Conservation (phyloP, 2,888 invertebrate species). For the Macroteleia sp. region DNA sequence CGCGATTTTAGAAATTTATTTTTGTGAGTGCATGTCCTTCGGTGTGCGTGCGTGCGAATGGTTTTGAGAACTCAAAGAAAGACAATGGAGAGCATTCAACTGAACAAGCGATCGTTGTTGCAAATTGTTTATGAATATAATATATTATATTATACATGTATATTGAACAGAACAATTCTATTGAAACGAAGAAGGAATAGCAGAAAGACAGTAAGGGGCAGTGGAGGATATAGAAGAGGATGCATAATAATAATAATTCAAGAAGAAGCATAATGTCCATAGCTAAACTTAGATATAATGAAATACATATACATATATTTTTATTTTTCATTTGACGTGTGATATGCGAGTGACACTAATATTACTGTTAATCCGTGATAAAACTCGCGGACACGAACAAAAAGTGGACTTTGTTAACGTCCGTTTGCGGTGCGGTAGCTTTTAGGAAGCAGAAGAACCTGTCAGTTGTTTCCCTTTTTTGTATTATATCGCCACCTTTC, state of each 20-base stretch:
- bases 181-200: neutral
- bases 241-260: no score
- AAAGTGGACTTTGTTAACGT: no score
- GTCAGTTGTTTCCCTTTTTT: slow-evolving; percentile 15
- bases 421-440: no score
- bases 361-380: slow-evolving; percentile 50
- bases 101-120: slow-evolving; percentile 46
- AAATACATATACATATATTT: slow-evolving; percentile 44
- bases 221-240: no score
- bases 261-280: slow-evolving; percentile 48
- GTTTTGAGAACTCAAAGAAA: slow-evolving; percentile 30
- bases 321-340: slow-evolving; percentile 59
- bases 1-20: slow-evolving; percentile 75
- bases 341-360: slow-evolving; percentile 59
- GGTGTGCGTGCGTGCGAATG: slow-evolving; percentile 65
- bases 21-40: slow-evolving; percentile 71
- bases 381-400: slow-evolving; percentile 13
- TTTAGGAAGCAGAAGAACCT: no score
- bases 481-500: slow-evolving; percentile 42
- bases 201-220: no score
- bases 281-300: slow-evolving; percentile 51
- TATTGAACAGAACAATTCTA: slow-evolving; percentile 24
- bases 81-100: slow-evolving; percentile 18
- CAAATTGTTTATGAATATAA: slow-evolving; percentile 57
- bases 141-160: slow-evolving; percentile 60